Conservation (phyloP, 2,888 invertebrate species). For the Drosophila histrio region DNA sequence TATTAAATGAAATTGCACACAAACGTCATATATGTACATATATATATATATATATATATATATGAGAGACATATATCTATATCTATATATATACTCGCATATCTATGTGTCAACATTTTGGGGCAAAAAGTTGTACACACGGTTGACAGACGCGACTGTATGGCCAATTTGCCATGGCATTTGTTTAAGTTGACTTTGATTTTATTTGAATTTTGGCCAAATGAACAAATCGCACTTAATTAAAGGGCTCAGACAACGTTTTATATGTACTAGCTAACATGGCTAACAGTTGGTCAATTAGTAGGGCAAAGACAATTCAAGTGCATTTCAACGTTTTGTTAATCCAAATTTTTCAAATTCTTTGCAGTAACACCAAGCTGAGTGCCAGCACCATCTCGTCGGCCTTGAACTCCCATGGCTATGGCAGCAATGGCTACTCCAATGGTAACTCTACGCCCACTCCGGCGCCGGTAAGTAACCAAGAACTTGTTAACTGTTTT, state of each 20-base stretch:
- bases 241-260: conserved; percentile 35
- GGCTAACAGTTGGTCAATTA: background rate
- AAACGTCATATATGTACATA: conserved; percentile 4
- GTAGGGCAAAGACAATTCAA: conserved; percentile 8
- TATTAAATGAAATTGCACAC: conserved; percentile 69
- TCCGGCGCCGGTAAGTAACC: conserved; percentile 80
- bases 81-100: background rate
- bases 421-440: conserved; percentile 81
- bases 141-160: conserved; percentile 1
- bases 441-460: conserved; percentile 79
- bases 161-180: conserved; percentile 58
- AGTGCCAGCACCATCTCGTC: conserved; percentile 91
- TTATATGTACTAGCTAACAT: background rate
- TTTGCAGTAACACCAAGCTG: conserved; percentile 87
- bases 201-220: conserved; percentile 48
- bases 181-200: conserved; percentile 42
- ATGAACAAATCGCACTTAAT: conserved; percentile 66
- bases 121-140: background rate
- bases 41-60: background rate
- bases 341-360: conserved; percentile 14
- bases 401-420: conserved; percentile 86
- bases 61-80: background rate
- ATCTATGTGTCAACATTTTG: conserved; percentile 10
- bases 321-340: conserved; percentile 20
- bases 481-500: conserved; percentile 24